Base-by-base conservation (phyloP, 2,888 invertebrate genomes). In the Achlya flavicornis region DNA sequence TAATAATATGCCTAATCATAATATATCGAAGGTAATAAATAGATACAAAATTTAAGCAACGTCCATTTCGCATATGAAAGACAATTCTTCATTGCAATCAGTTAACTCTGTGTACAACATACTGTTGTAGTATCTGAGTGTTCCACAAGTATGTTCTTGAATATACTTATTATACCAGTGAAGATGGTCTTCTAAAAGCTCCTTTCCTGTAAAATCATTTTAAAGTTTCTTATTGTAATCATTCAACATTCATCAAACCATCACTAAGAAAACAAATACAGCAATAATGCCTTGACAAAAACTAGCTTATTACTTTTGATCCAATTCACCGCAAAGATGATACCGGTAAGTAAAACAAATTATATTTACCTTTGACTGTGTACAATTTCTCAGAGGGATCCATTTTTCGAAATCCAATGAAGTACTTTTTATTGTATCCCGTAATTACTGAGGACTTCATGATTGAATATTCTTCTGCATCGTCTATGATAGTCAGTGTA, bases 11-110 rank as follows among this genome's bases (percentile, higher is more conserved):
- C 26, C 26, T 26, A 1, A 26, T 26, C 26, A 26, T 26, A 26
- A 26, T 26, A 26, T 26, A 26, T 26, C 26, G 26, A 26, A 26
- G 26, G 26, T 26, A 26, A 26, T 26, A 26, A 26, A 26, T 26
- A 26, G 26, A 26, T 26, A 26, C 26, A 26, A 26, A 26, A 26
- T 62, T 57, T 35, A 35, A 38, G 10, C 53, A 14, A 60, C 19
- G 57, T 66, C 61, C 72, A 78, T 77, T 65, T 79, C 72, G 66
- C 78, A 78, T 61, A 78, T 74, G n/a, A 78, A 77, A 0, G 75
- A 72, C 6, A 71, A 14, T 5, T 3, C 1, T 0, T 11, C 8
- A 5, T 58, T 57, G 62, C 81, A 81, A 0, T 48, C 8, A 0
- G 2, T 3, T 0, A 38, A 53, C 0, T 19, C n/a, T 6, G 71